Evolutionary conservation across 2,113 vertebrate genomes (phyloP), one percentile per base, ranked within the genome.

Genomic region (Psephotus haematonotus): DNA sequence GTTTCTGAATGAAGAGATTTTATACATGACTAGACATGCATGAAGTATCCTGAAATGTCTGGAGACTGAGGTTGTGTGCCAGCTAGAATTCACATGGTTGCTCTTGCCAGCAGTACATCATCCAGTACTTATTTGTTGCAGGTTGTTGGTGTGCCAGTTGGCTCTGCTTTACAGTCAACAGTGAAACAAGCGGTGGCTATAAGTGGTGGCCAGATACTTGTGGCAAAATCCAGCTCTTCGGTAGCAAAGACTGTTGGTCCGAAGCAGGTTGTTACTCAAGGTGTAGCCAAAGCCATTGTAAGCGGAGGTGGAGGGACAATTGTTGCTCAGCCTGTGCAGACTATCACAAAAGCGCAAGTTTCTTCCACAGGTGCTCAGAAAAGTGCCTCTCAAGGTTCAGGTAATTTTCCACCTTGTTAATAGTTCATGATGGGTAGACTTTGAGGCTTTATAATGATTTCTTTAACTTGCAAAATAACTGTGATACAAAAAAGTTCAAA

Each of bases 271-370:
- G 98, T 99, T 93, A 99, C 99, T 78, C 99, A 99, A 98, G 99
- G 99, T 86, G 99, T 99, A 27, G 99, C 99, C 88, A 99, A 99
- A 97, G 99, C 99, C 85, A 98, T 99, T 3, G 99, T 99, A 95
- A 99, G 99, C 16, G 98, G 99, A 95, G 98, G 98, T 4, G 97
- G 98, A 84, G 98, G 98, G 46, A 98, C 98, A 74, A 98, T 99
- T 76, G 98, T 99, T 47, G 98, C 98, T 92, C 99, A 99, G 92
- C 98, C 98, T 6, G 98, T 98, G 49, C 98, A 99, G 76, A 93
- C 98, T 7, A 96, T 98, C 91, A 97, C 98, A 88, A 99, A 99
- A 97, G 97, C 98, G 0, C 98, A 98, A 47, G 98, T 98, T 50
- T 94, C 98, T 60, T 98, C 99, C 22, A 89, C 98, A 4, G 97